Base-by-base conservation (phyloP, 2,888 invertebrate species). In the Spilosoma lubricipeda region DNA sequence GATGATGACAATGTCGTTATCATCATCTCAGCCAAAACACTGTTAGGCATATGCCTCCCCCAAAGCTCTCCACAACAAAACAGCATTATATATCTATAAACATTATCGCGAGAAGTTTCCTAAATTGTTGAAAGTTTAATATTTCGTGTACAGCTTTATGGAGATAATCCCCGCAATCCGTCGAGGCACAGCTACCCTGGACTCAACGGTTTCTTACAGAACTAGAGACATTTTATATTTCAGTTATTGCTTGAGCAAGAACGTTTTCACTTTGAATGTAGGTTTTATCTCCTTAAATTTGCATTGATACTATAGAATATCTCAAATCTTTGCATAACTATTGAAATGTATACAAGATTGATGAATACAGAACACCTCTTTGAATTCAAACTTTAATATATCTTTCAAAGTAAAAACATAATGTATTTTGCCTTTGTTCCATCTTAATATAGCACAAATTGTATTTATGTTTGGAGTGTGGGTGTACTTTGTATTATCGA, bases 121-220 rank as follows among this genome's bases (percentile, higher is more conserved):
- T 72, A 76, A 84, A 76, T 81, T 76, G 80, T 81, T 79, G 82
- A 82, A 86, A 85, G 80, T 85, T 84, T 83, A 82, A 86, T 86
- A 86, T 84, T 88, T 83, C 77, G 75, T 74, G 79, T 79, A 78
- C 69, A 81, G 80, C 83, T 88, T 85, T 85, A 79, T 83, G 70
- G 79, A 80, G 82, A 87, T 85, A 82, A 87, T 85, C 80, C 82
- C 69, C 77, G 77, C 74, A 82, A 84, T 80, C 78, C 79, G 72
- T 66, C 75, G 80, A 81, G 76, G 63, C 71, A 81, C 71, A 78
- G 64, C 67, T 80, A 74, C 67, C 63, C 52, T 71, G 63, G 64
- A 65, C 75, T 77, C 64, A 73, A 70, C 71, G 70, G 73, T 75
- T 82, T 64, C 67, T 77, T 83, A 81, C 72, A 77, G 82, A 80